phyloP scores from a whole-genome alignment of 2,888 invertebrate genomes.

The Dendrolimus houi region DNA sequence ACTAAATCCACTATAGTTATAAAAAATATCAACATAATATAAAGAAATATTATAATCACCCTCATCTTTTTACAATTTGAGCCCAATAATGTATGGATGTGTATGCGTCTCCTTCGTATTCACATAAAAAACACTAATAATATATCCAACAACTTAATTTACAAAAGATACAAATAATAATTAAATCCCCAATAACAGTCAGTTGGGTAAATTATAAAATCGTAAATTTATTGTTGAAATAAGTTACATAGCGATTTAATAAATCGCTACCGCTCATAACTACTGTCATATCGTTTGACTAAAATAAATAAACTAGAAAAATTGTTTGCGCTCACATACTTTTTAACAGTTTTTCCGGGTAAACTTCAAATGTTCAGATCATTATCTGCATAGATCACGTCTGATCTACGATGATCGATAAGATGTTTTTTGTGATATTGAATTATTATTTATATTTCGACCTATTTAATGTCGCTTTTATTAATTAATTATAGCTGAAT shows the following conservation, averaged over 20 bases:
- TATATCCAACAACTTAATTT: no score
- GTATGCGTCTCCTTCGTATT: no score
- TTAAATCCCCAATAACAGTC: no score
- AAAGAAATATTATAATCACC: no score
- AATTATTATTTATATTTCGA: not conserved
- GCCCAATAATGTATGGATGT: no score
- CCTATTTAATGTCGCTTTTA: not conserved
- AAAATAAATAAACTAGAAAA: slow-evolving; percentile 37
- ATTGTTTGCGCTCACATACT: slow-evolving; percentile 33
- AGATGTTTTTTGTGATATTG: not conserved
- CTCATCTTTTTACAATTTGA: no score
- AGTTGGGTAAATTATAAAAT: no score
- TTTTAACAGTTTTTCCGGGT: slow-evolving; percentile 64
- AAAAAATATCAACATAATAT: no score
- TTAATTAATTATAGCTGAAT: not conserved
- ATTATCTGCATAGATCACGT: slow-evolving; percentile 15
- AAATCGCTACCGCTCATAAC: slow-evolving; percentile 34
- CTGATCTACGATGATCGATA: slow-evolving; percentile 5
- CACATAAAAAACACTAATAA: no score
- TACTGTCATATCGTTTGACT: slow-evolving; percentile 20
- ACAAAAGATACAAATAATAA: no score
- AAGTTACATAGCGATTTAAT: not conserved
- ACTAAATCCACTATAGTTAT: no score
- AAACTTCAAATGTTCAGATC: slow-evolving; percentile 28
- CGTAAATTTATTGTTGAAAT: no score